These are phyloP conservation scores for Philonicus albiceps DNA, from an alignment of 2,888 invertebrate species.

Conservation along the genomic window DNA sequence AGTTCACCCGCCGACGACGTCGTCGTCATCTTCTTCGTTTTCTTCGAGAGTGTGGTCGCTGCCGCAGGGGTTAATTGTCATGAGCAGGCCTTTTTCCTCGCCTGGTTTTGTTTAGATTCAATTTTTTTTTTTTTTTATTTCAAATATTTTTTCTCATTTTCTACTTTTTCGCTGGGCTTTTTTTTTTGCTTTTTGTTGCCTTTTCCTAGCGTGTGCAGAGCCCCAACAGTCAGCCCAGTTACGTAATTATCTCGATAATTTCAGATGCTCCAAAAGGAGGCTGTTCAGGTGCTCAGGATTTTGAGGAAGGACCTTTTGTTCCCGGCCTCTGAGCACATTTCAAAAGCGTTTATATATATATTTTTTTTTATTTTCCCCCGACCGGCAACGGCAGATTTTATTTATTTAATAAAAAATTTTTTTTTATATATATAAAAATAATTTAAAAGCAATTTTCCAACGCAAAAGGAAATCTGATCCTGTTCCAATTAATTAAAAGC, in stretches of 20 bases:
- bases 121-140: not conserved
- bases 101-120: slow-evolving; percentile 31
- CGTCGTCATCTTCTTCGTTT: not conserved
- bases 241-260: slow-evolving; percentile 37
- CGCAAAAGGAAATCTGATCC: not conserved
- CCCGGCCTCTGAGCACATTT: not conserved
- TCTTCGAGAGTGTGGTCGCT: slow-evolving; percentile 36
- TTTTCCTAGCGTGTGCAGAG: not conserved
- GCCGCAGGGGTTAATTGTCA: slow-evolving; percentile 40
- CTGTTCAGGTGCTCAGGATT: not conserved
- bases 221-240: not conserved
- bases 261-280: not conserved
- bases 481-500: not conserved
- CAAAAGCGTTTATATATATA: not conserved
- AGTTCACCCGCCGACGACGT: not conserved
- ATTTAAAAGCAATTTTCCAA: not conserved
- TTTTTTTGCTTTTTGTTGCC: not conserved
- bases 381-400: not conserved
- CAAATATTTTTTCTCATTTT: not conserved
- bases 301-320: not conserved
- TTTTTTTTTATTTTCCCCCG: no score
- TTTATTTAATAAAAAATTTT: not conserved
- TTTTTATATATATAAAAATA: not conserved
- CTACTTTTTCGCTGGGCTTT: not conserved
- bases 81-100: slow-evolving; percentile 33